Base-by-base conservation (phyloP, 2,797 vertebrate species). In the Pteropus rufus region DNA sequence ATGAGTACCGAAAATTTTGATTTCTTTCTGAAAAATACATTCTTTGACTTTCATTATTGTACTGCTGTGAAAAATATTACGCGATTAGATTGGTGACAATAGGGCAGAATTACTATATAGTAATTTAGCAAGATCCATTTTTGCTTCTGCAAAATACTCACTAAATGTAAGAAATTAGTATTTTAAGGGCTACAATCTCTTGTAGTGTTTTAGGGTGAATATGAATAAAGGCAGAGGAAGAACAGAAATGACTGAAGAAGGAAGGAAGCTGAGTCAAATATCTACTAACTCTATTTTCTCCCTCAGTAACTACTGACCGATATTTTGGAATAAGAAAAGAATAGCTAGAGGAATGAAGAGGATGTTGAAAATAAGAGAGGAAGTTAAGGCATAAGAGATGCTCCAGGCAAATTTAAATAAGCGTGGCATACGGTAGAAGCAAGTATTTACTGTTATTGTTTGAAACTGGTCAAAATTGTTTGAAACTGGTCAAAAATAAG, bases 11-110 rank as follows among this genome's bases (percentile, higher is more conserved):
- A 93, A 26, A 93, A 80, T 62, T 83, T 87, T 96, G 85, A 64
- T 64, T 93, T 88, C 65, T 75, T 84, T 73, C 54, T 44, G 10
- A 83, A 91, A 94, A 84, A 83, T 29, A 34, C 7, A 46, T 41
- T 80, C 44, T 69, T 36, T 94, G 70, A 93, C 91, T 93, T 88
- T 91, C 24, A 31, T 88, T 65, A 93, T 58, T 80, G 31, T 92
- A 54, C n/a, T 93, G 4, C 77, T 93, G 31, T n/a, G 10, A 7
- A 62, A 87, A 88, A 85, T 49, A 84, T 56, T 84, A 92, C 46
- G 39, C n/a, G 65, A 86, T 41, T 46, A 89, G 19, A 87, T 70
- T 84, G 44, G 26, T 91, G 23, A 62, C 58, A 94, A 93, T 46
- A 73, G 3, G 3, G 29, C 24, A 94, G 60, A 91, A 76, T 76